phyloP scores from a whole-genome alignment of 2,113 vertebrate genomes.

The Bubo scandiacus region DNA sequence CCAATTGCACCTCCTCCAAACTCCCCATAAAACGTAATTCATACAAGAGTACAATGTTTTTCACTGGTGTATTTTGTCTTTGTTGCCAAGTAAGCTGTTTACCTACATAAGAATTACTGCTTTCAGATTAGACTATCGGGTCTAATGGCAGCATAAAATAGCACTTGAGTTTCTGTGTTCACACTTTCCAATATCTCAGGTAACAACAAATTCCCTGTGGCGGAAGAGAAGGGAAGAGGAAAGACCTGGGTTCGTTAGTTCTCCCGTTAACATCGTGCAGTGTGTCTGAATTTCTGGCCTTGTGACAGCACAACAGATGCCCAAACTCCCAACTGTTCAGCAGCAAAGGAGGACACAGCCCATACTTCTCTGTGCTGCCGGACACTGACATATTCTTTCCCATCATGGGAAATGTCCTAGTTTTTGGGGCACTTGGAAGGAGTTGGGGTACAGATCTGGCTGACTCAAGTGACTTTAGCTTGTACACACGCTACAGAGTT shows the following conservation, averaged over 20 bases:
- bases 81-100: background rate
- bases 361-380: background rate
- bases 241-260: rapidly evolving
- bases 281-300: background rate
- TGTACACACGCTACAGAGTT: background rate
- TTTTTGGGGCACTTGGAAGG: background rate
- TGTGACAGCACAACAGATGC: constrained; percentile 25
- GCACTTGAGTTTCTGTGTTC: background rate
- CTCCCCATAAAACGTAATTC: background rate
- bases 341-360: background rate
- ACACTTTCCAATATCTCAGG: background rate
- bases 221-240: background rate
- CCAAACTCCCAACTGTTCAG: background rate
- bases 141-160: background rate
- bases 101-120: background rate
- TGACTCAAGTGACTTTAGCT: background rate
- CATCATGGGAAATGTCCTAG: background rate
- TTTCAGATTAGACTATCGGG: background rate
- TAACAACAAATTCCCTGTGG: background rate
- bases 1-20: background rate
- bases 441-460: background rate
- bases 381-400: background rate
- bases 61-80: background rate
- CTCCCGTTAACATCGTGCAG: rapidly evolving
- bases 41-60: background rate